Percentiles rank a stretch among this genome's conserved stretches.
phyloP scores from a whole-genome alignment of 2,113 vertebrate species.

The Pollimyrus isidori region DNA sequence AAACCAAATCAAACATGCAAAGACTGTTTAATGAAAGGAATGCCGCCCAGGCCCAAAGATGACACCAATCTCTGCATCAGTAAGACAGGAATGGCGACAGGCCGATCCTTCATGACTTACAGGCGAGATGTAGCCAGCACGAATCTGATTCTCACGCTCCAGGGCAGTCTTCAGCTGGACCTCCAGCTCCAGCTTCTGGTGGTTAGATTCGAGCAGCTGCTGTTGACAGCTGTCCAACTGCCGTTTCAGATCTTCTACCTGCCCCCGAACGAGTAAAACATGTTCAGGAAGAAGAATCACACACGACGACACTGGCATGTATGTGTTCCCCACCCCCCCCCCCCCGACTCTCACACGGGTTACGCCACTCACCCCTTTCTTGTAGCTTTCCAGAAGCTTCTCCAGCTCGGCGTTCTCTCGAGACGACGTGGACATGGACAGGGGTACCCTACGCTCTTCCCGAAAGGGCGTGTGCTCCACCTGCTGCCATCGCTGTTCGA shows the following conservation, averaged over 20 bases:
- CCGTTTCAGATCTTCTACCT: constrained; percentile 66
- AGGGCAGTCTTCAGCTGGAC: constrained; percentile 57
- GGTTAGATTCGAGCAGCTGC: constrained; percentile 60
- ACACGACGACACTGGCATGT: too few relatives aligned
- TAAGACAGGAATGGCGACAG: neutral
- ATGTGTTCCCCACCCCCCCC: neutral
- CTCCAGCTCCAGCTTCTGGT: constrained; percentile 63
- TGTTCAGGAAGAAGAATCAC: neutral
- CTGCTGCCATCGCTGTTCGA: constrained; percentile 70
- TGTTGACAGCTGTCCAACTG: constrained; percentile 64
- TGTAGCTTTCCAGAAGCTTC: constrained; percentile 62
- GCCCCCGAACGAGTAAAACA: neutral
- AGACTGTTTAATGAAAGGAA: constrained; percentile 53
- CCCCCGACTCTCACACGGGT: too few relatives aligned
- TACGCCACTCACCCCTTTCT: constrained; percentile 53
- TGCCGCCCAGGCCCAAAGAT: constrained; percentile 16
- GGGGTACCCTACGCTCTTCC: constrained; percentile 60
- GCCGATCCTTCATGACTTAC: constrained; percentile 42
- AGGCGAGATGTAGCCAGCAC: constrained; percentile 67
- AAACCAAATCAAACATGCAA: constrained; percentile 60
- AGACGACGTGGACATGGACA: constrained; percentile 39
- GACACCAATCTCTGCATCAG: constrained; percentile 17
- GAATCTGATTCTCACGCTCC: constrained; percentile 59
- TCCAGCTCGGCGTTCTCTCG: constrained; percentile 56
- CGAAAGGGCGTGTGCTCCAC: constrained; percentile 68